Conservation (phyloP, 2,888 invertebrate genomes). For the Dynastes hyllus region DNA sequence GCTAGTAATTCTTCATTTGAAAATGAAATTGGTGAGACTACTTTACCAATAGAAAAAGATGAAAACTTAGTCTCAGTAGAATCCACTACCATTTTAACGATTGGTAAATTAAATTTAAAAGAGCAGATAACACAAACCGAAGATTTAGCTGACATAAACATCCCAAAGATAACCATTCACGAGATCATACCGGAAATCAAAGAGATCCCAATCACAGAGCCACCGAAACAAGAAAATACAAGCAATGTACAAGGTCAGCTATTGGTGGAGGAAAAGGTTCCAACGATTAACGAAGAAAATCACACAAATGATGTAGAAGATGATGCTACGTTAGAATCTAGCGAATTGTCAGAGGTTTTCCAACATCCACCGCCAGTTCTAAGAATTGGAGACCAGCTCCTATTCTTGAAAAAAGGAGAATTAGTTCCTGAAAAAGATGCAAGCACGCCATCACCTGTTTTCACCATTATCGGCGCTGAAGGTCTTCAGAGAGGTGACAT, state of each 20-base stretch:
- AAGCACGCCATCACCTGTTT: slow-evolving; percentile 67
- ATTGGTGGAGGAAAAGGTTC: slow-evolving; percentile 60
- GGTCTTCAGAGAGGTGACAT: slow-evolving; percentile 69
- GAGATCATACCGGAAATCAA: slow-evolving; percentile 75
- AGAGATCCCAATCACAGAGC: slow-evolving; percentile 67
- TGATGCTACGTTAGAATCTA: slow-evolving; percentile 67
- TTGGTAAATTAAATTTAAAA: not conserved
- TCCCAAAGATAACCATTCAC: slow-evolving; percentile 73
- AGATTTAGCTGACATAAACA: slow-evolving; percentile 30
- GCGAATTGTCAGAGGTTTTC: slow-evolving; percentile 67
- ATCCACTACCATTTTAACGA: slow-evolving; percentile 1
- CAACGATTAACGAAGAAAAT: slow-evolving; percentile 67
- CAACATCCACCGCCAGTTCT: slow-evolving; percentile 69
- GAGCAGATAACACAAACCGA: slow-evolving; percentile 50
- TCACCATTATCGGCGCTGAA: slow-evolving; percentile 71
- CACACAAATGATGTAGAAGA: slow-evolving; percentile 59
- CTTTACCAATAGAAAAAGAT: slow-evolving; percentile 29
- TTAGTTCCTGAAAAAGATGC: slow-evolving; percentile 66
- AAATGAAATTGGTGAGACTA: slow-evolving; percentile 52
- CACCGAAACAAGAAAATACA: slow-evolving; percentile 62
- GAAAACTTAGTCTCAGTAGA: slow-evolving; percentile 12
- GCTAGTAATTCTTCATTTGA: slow-evolving; percentile 46
- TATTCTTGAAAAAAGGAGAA: slow-evolving; percentile 68
- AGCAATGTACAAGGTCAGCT: slow-evolving; percentile 57
- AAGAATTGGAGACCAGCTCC: slow-evolving; percentile 68